phyloP scores from a whole-genome alignment of 2,888 invertebrate species.

The Camponotus fellah region DNA sequence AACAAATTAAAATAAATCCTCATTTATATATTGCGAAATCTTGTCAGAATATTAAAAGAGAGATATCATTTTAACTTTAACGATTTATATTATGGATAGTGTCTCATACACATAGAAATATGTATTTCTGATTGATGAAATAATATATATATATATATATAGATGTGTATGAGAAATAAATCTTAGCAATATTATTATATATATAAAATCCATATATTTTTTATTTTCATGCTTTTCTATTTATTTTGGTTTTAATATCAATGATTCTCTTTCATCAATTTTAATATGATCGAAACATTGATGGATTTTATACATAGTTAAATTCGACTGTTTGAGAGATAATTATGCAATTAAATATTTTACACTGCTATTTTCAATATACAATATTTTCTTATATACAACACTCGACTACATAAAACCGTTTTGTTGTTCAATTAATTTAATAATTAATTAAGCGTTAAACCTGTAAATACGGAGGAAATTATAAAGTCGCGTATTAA shows the following conservation, averaged over 20 bases:
- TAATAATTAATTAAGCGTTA: constrained; percentile 16
- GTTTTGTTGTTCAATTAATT: constrained; percentile 11
- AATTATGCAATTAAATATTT: constrained; percentile 15
- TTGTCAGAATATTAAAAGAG: neutral
- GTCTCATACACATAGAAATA: neutral
- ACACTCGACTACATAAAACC: constrained; percentile 1
- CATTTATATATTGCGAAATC: neutral
- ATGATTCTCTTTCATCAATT: neutral
- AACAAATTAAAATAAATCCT: neutral
- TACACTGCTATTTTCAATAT: constrained; percentile 14
- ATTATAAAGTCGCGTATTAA: neutral
- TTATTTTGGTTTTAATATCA: neutral
- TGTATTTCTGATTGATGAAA: neutral
- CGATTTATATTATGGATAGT: neutral
- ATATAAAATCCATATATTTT: neutral
- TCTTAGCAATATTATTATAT: neutral
- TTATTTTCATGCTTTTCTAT: constrained; percentile 6
- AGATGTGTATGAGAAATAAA: neutral
- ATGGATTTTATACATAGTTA: neutral
- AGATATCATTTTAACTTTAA: neutral
- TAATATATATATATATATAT: neutral
- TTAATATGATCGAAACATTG: neutral
- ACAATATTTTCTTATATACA: neutral
- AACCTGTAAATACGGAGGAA: neutral
- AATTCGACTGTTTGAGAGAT: neutral